phyloP scores from a whole-genome alignment of 2,888 invertebrate genomes.

The Andrena bucephala region DNA sequence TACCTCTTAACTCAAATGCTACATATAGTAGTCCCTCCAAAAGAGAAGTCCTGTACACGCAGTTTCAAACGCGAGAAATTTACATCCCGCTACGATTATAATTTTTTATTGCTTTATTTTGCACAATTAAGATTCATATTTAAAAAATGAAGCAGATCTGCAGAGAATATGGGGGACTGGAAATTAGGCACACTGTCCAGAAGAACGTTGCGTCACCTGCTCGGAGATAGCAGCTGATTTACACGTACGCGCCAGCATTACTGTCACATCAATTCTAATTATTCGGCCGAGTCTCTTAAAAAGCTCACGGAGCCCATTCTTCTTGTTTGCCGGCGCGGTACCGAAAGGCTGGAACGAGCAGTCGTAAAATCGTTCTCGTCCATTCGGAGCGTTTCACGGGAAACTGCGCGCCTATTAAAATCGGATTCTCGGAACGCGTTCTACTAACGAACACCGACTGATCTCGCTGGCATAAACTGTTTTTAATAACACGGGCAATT shows the following conservation, averaged over 20 bases:
- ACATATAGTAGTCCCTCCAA: no score
- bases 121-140: not conserved
- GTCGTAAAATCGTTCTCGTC: constrained; percentile 70
- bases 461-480: constrained; percentile 67
- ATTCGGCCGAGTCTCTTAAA: constrained; percentile 59
- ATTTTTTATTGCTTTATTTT: not conserved
- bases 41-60: no score
- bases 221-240: constrained; percentile 17
- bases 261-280: constrained; percentile 71
- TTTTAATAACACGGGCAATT: constrained; percentile 71
- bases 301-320: constrained; percentile 52
- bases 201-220: constrained; percentile 18
- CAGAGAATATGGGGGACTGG: not conserved
- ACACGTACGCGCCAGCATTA: constrained; percentile 49
- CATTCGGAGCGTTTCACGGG: constrained; percentile 65
- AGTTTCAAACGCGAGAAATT: no score
- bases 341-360: constrained; percentile 64
- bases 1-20: no score
- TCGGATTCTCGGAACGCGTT: constrained; percentile 69
- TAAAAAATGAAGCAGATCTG: not conserved
- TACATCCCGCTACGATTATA: no score
- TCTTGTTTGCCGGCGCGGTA: constrained; percentile 63
- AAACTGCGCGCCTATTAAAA: constrained; percentile 72
- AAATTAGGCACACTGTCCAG: not conserved
- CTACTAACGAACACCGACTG: constrained; percentile 70